Percentiles rank a stretch among this genome's conserved stretches.
Conservation (phyloP, 2,797 vertebrate genomes). For the Notoglanidium macrostoma region DNA sequence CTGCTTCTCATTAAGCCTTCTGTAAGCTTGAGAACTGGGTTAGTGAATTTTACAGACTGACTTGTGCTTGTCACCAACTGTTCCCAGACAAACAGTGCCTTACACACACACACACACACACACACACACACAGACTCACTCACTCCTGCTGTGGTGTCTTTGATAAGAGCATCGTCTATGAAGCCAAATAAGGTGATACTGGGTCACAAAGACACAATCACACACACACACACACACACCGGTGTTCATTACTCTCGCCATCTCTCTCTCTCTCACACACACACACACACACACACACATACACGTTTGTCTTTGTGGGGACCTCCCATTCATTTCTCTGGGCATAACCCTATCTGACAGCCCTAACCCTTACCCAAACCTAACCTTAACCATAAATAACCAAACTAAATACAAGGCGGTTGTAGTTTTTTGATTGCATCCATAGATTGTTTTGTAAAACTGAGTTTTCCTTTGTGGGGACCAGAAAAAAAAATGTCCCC, state of each 20-base stretch:
- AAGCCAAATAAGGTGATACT: background rate
- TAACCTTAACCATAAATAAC: too few relatives aligned
- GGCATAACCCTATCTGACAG: too few relatives aligned
- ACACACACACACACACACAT: too few relatives aligned
- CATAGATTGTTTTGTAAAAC: too few relatives aligned
- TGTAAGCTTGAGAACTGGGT: constrained; percentile 30
- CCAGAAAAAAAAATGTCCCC: too few relatives aligned
- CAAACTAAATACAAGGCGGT: too few relatives aligned
- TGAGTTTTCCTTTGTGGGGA: too few relatives aligned
- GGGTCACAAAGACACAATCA: constrained; percentile 1
- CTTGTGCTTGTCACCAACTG: constrained; percentile 11
- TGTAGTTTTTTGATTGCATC: too few relatives aligned
- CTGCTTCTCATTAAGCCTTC: constrained; percentile 7
- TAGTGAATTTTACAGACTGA: constrained; percentile 2
- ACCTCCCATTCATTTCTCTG: too few relatives aligned
- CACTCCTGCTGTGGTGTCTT: background rate
- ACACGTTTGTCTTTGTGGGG: background rate
- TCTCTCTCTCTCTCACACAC: background rate
- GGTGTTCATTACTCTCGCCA: background rate
- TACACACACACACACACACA: background rate
- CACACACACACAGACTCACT: background rate
- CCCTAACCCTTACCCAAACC: too few relatives aligned
- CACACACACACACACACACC: constrained; percentile 2
- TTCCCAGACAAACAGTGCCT: background rate
- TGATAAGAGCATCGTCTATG: background rate